Evolutionary conservation across 2,113 vertebrate genomes (phyloP).

Genomic region (Gavia stellata): DNA sequence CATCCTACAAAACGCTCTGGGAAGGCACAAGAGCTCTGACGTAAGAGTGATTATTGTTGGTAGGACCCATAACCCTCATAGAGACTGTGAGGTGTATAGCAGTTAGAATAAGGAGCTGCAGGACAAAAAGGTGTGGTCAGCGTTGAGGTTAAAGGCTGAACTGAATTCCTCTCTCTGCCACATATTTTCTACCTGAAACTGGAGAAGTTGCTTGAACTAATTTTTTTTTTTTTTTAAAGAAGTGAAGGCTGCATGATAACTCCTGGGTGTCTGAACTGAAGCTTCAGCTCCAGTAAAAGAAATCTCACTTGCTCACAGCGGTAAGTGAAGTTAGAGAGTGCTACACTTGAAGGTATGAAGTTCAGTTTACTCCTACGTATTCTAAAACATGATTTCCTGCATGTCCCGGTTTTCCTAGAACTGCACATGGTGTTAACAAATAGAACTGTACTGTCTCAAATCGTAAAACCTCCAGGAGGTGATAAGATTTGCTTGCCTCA

Average conservation of each 20-base stretch:
- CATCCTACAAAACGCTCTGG: not conserved
- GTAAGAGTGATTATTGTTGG: not conserved
- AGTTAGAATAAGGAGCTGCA: not conserved
- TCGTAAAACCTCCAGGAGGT: not conserved
- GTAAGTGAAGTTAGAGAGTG: not conserved
- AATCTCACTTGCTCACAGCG: not conserved
- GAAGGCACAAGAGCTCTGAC: not conserved
- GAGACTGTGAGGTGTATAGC: not conserved
- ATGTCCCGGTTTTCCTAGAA: not conserved
- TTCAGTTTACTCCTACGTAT: not conserved
- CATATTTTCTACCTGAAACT: not conserved
- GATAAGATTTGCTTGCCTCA: not conserved
- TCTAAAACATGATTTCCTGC: not conserved
- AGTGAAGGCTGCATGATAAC: not conserved
- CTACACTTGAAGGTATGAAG: not conserved
- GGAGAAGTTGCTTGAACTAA: not conserved
- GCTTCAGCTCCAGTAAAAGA: not conserved
- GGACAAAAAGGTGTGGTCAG: not conserved
- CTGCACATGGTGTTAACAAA: not conserved
- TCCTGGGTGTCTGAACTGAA: not conserved
- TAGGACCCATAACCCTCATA: not conserved
- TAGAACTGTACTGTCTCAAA: not conserved
- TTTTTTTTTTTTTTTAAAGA: not conserved
- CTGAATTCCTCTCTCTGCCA: not conserved
- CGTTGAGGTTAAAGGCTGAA: not conserved